Base-by-base conservation (phyloP, 2,888 invertebrate genomes). In the Tetragnatha montana region DNA sequence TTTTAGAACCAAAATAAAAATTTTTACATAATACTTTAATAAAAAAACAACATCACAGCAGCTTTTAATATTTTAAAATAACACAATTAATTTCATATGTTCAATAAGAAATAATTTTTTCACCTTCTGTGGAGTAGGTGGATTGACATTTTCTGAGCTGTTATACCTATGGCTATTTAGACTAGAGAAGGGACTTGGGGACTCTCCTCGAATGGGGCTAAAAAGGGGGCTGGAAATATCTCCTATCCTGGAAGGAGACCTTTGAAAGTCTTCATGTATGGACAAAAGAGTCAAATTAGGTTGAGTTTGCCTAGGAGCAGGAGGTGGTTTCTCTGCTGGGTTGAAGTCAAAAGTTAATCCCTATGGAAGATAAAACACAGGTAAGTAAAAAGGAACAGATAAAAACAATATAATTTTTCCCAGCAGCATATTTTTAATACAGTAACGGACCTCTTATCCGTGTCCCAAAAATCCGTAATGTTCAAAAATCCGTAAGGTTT, bases 71-170 rank as follows among this genome's bases (percentile, higher is more conserved):
- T 69, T 19, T 69, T 19, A 69, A 19, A n/a, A 12, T n/a, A 69
- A 69, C 19, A 19, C 19, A 8, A n/a, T n/a, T 10, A 69, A 69
- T 12, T 69, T 10, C 17, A 69, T 10, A 69, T 35, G 4, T 35
- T 35, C 35, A 8, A 10, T n/a, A 69, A 7, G 6, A 47, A 60
- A 0, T 35, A 1, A 35, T 35, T 35, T 2, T 17, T 35, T 81
- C n/a, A 87, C 89, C 87, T 90, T 90, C n/a, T 87, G 87, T 47
- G 90, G 90, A 10, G 90, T 85, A 8, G 87, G 87, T 22, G 91
- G 91, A 69, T 50, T 88, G 6, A 91, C 88, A 79, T 91, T 91
- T 73, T 91, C 91, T 19, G 90, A 76, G 79, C 91, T 91, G 75
- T 47, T 90, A 17, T 87, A 87, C 14, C 71, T 60, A 6, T 78